Conservation (phyloP, 2,888 invertebrate genomes). For the Electrophaes corylata region DNA sequence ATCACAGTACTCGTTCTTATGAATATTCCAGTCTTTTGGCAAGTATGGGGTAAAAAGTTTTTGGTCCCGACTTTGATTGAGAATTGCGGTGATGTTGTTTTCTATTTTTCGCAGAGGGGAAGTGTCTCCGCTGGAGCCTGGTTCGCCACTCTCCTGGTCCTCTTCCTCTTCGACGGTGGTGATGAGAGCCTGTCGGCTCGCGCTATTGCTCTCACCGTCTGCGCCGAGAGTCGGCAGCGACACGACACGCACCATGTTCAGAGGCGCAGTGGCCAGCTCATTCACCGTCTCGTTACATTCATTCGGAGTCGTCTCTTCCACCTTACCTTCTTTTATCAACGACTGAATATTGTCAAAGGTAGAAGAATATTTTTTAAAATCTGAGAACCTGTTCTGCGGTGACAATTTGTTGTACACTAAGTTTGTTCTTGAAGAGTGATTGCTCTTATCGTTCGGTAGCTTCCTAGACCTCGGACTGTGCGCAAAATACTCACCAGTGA, state of each 20-base stretch:
- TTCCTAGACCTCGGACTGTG: conserved; percentile 80
- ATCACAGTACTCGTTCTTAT: conserved; percentile 84
- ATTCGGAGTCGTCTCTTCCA: conserved; percentile 79
- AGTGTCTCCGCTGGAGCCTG: conserved; percentile 85
- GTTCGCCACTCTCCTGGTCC: conserved; percentile 86
- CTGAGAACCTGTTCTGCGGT: conserved; percentile 84
- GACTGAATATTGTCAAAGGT: conserved; percentile 92
- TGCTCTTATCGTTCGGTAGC: conserved; percentile 62
- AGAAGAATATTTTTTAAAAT: conserved; percentile 89
- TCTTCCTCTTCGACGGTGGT: conserved; percentile 90
- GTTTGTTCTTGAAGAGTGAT: conserved; percentile 56
- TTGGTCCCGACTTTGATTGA: conserved; percentile 85
- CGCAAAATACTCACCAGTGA: conserved; percentile 73
- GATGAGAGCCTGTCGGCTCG: conserved; percentile 86
- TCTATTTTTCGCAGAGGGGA: conserved; percentile 89
- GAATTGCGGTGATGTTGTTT: conserved; percentile 88
- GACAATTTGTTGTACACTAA: conserved; percentile 75
- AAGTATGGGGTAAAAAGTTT: conserved; percentile 80
- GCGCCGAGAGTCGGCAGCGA: conserved; percentile 87
- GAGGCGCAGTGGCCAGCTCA: conserved; percentile 86
- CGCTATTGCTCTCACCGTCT: conserved; percentile 76
- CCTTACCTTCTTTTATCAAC: conserved; percentile 88
- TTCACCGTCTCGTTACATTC: conserved; percentile 85
- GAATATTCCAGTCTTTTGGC: conserved; percentile 84
- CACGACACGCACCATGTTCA: conserved; percentile 87